These are phyloP conservation scores for Corydoras maculifer DNA, from an alignment of 2,113 vertebrate genomes.

Conservation along the genomic window DNA sequence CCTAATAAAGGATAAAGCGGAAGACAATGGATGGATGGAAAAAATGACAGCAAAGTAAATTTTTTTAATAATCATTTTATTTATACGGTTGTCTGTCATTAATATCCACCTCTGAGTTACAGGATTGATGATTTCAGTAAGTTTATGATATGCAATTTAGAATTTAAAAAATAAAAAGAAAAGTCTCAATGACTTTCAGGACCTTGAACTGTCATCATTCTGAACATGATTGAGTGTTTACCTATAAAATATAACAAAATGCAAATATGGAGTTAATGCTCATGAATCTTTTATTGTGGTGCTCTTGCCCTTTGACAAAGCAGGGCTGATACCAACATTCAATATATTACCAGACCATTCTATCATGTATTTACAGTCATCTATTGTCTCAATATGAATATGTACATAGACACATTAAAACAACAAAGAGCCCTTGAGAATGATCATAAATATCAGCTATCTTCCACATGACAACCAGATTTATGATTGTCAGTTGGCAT, in stretches of 20 bases:
- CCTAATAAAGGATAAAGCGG: too few relatives aligned
- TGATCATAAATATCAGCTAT: conserved; percentile 23
- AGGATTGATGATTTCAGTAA: conserved; percentile 11
- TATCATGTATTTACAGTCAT: conserved; percentile 36
- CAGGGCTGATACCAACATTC: conserved; percentile 36
- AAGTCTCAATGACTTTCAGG: conserved; percentile 39
- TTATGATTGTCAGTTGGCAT: conserved; percentile 36
- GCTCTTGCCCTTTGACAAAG: conserved; percentile 43
- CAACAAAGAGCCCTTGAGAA: conserved; percentile 35
- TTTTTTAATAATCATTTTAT: too few relatives aligned
- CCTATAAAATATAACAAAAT: conserved; percentile 50
- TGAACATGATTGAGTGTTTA: conserved; percentile 51
- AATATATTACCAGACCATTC: conserved; percentile 33
- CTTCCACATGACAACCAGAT: conserved; percentile 16
- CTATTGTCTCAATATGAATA: conserved; percentile 27
- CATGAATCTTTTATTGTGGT: conserved; percentile 47
- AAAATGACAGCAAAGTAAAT: too few relatives aligned
- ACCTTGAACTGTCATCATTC: conserved; percentile 48
- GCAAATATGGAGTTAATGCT: conserved; percentile 45
- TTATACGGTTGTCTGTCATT: conserved; percentile 3
- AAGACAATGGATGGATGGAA: too few relatives aligned
- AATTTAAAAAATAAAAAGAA: conserved; percentile 19
- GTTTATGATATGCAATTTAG: conserved; percentile 5
- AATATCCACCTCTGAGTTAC: conserved; percentile 6
- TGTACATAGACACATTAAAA: neutral